phyloP scores from a whole-genome alignment of 1,140 invertebrate genomes.

The Cydia fagiglandana region DNA sequence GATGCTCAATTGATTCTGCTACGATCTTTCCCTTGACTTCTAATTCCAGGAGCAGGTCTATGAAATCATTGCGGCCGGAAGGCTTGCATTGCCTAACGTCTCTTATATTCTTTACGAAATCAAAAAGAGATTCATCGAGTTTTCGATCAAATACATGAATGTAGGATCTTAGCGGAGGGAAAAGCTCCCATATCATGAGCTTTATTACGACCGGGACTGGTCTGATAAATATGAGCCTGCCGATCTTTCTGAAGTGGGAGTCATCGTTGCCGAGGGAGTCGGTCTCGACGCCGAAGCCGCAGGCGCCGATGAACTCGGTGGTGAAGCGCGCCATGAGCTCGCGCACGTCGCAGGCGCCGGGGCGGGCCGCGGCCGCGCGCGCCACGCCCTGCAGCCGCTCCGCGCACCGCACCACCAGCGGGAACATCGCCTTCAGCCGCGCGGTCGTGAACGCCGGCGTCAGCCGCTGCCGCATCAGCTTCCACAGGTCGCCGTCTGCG shows the following conservation, averaged over 20 bases:
- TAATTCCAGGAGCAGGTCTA: conserved; percentile 78
- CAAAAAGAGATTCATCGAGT: conserved; percentile 56
- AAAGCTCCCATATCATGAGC: conserved; percentile 37
- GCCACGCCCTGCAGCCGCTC: conserved; percentile 62
- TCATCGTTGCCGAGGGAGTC: conserved; percentile 72
- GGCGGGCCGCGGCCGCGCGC: conserved; percentile 39
- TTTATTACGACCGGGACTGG: conserved; percentile 16
- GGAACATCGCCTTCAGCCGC: conserved; percentile 81
- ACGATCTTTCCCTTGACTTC: conserved; percentile 52
- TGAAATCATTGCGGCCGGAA: conserved; percentile 77
- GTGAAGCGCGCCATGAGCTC: conserved; percentile 66
- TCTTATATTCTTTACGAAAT: conserved; percentile 56
- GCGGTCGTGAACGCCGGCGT: conserved; percentile 81
- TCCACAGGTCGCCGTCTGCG: conserved; percentile 78
- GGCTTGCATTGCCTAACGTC: conserved; percentile 63
- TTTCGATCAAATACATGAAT: conserved; percentile 40
- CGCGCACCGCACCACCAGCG: conserved; percentile 68
- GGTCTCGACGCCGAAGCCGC: conserved; percentile 77
- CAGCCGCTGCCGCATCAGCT: conserved; percentile 78
- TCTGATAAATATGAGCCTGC: conserved; percentile 50
- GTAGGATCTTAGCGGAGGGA: conserved; percentile 39
- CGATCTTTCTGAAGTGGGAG: conserved; percentile 73
- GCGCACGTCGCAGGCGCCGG: conserved; percentile 41
- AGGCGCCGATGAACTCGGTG: conserved; percentile 75
- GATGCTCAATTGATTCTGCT: conserved; percentile 65